phyloP scores from a whole-genome alignment of 2,888 invertebrate species.

The Oxyscelio sp. region DNA sequence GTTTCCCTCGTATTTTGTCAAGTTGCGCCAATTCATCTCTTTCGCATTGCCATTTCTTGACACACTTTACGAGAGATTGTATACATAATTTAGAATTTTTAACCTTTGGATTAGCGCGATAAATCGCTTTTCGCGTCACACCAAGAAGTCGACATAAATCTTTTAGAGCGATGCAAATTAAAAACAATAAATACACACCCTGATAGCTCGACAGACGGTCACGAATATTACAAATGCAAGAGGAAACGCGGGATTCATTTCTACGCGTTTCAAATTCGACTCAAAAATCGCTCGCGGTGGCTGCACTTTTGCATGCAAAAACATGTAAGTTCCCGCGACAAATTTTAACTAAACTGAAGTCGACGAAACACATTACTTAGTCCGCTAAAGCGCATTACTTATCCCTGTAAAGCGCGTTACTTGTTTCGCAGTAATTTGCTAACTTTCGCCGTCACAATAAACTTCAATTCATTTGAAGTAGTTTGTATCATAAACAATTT shows the following conservation, averaged over 20 bases:
- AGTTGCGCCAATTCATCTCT: slow-evolving; percentile 41
- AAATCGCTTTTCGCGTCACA: slow-evolving; percentile 53
- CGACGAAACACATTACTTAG: slow-evolving; percentile 50
- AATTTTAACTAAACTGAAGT: slow-evolving; percentile 49
- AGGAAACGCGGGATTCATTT: not conserved
- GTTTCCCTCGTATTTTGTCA: not conserved
- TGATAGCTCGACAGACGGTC: slow-evolving; percentile 14
- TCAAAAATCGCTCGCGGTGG: slow-evolving; percentile 3
- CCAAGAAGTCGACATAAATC: slow-evolving; percentile 58
- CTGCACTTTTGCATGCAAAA: slow-evolving; percentile 6
- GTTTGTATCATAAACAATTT: slow-evolving; percentile 54
- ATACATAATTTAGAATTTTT: slow-evolving; percentile 53
- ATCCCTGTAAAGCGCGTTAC: slow-evolving; percentile 38
- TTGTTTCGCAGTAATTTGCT: slow-evolving; percentile 55
- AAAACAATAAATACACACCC: slow-evolving; percentile 63
- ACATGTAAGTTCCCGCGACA: slow-evolving; percentile 43
- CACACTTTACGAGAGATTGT: slow-evolving; percentile 53
- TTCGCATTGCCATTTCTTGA: slow-evolving; percentile 44
- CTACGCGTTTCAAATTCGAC: not conserved
- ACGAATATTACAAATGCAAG: slow-evolving; percentile 18
- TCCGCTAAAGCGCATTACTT: slow-evolving; percentile 57
- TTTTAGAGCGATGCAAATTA: slow-evolving; percentile 62
- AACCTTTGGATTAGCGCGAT: slow-evolving; percentile 49
- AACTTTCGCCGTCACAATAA: slow-evolving; percentile 51
- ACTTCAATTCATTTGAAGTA: slow-evolving; percentile 59